Base-by-base conservation (phyloP, 2,888 invertebrate species). In the Amblyteles armatorius region DNA sequence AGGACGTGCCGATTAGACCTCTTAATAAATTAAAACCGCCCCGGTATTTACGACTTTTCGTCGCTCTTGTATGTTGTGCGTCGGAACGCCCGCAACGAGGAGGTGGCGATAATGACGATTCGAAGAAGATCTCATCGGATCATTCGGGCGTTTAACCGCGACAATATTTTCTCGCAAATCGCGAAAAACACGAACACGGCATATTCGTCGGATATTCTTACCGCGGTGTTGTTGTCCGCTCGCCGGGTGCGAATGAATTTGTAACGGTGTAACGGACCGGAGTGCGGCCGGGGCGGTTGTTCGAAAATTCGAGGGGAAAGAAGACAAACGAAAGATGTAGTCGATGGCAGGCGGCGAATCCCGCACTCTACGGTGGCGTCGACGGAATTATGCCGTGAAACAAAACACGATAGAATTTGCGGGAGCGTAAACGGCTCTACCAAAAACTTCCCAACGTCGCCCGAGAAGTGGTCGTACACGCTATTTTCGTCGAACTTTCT, bases 351-450 rank as follows among this genome's bases (percentile, higher is more conserved):
- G 36, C 60, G 57, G 67, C 71, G 60, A 57, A 68, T 67, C 79
- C 72, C 67, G 76, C 85, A 82, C 85, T 85, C 79, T 63, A 67
- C 36, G 22, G 77, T 52, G 82, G 84, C 77, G 85, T 48, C 82
- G 85, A 85, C 77, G 67, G 85, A 85, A 85, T 82, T 85, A 85
- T 82, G 68, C 68, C 50, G 77, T 65, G 85, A 85, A 85, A 77
- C 82, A 80, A 85, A 85, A 85, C 85, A 82, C 60, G 72, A 74
- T 57, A 74, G 72, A 85, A 57, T 82, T 82, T 52, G 44, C 44
- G 76, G 82, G 36, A 67, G 63, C 63, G 52, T 67, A 65, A 82
- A 82, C 85, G 82, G 72, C 79, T 77, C 60, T 72, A 16, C 29
- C 71, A 33, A 79, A 82, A 82, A 77, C 65, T 85, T 72, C 33